Conservation (phyloP, 2,113 vertebrate genomes). For the Hippocampus barbouri region DNA sequence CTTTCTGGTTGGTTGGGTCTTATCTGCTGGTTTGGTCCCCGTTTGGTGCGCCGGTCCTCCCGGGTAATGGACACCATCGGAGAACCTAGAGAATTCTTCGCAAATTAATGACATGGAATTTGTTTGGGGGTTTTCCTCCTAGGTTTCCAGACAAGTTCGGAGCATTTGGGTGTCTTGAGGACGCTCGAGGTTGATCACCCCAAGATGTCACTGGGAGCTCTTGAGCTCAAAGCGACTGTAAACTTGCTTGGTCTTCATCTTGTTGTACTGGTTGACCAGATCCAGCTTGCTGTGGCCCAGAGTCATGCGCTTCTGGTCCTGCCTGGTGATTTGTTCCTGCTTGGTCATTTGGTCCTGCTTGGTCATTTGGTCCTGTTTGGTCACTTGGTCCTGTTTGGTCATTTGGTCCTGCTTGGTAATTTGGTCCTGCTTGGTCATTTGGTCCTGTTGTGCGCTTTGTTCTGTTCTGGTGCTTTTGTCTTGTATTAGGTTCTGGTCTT, state of each 20-base stretch:
- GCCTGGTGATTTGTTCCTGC: constrained; percentile 35
- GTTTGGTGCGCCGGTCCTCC: too few relatives aligned
- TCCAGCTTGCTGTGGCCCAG: constrained; percentile 95
- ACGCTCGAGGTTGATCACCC: neutral
- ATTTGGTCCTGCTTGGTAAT: constrained; percentile 9
- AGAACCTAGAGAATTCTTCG: too few relatives aligned
- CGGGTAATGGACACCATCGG: too few relatives aligned
- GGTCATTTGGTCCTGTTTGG: too few relatives aligned
- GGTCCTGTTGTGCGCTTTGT: too few relatives aligned
- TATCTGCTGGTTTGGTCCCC: too few relatives aligned
- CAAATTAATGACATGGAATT: too few relatives aligned
- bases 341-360: neutral
- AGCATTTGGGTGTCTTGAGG: too few relatives aligned
- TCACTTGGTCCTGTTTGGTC: constrained; percentile 55
- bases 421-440: too few relatives aligned
- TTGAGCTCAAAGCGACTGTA: constrained; percentile 88
- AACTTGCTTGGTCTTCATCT: constrained; percentile 82
- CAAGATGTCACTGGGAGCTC: constrained; percentile 32
- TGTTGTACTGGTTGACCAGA: constrained; percentile 92
- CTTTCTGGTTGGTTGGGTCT: too few relatives aligned
- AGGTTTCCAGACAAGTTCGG: too few relatives aligned
- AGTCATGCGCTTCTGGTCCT: constrained; percentile 83
- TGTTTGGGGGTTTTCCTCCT: too few relatives aligned
- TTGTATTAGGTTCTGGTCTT: constrained; percentile 66
- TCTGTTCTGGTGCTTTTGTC: neutral